A percentile compares a stretch with the other conserved stretches of the same genome.
These are phyloP conservation scores for Balaenoptera acutorostrata DNA, from an alignment of 2,113 vertebrate species.

Conservation along the genomic window DNA sequence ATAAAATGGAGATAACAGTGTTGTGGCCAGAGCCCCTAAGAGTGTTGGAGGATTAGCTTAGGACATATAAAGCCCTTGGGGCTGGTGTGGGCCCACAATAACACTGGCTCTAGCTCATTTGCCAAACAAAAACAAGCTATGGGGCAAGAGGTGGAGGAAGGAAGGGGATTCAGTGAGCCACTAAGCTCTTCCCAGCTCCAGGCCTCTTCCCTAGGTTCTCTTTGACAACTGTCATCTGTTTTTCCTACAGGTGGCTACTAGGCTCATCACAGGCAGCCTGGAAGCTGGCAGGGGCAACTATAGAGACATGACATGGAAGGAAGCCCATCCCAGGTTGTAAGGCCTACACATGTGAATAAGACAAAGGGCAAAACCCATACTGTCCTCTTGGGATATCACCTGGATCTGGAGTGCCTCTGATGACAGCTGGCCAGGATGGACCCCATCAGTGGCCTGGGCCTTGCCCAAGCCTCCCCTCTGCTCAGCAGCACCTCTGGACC, in stretches of 20 bases:
- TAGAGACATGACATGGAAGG: neutral
- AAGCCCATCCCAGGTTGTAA: neutral
- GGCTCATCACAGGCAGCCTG: neutral
- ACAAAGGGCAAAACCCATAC: neutral
- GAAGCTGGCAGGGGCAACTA: neutral
- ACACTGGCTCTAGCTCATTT: neutral
- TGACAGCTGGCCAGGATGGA: neutral
- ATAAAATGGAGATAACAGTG: neutral
- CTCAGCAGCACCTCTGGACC: neutral
- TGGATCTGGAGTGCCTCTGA: neutral
- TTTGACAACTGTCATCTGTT: neutral
- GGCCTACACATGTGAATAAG: neutral
- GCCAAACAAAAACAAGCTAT: neutral
- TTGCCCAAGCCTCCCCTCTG: neutral
- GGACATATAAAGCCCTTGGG: neutral
- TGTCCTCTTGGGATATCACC: neutral
- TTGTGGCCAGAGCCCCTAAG: neutral
- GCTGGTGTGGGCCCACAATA: neutral
- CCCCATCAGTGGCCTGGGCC: neutral
- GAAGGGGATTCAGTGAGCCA: neutral
- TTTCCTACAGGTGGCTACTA: neutral
- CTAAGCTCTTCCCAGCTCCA: neutral
- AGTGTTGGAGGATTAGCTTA: neutral
- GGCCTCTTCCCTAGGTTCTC: neutral
- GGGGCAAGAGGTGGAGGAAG: neutral